Evolutionary conservation across 2,888 invertebrate genomes (phyloP), one percentile per base, ranked within the genome.

Genomic region (Calliopum simillimum): DNA sequence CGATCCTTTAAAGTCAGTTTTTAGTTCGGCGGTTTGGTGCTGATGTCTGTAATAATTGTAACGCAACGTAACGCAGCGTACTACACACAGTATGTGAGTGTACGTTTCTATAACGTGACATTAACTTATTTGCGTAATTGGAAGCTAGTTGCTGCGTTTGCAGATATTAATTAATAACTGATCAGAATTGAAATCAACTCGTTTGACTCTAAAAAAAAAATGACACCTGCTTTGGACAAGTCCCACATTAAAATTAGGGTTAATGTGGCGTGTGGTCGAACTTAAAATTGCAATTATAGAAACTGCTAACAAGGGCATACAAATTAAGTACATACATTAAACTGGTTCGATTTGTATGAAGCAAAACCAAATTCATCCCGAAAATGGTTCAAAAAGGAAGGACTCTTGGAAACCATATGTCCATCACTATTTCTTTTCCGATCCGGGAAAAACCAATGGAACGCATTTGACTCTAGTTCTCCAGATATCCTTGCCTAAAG

Each of bases 121-220:
- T 81, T 81, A 80, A 78, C 80, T 79, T 80, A 80, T 80, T 81
- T 79, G 77, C 76, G 74, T 75, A 79, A 81, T 76, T 77, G 79
- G 74, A 79, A 79, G 74, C 75, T 74, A 75, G 68, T 71, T 71
- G 73, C 64, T 73, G 76, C 77, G 76, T 82, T 80, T 79, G 75
- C 82, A 78, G 76, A 77, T 79, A 81, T 81, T 83, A 81, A 81
- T 83, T 82, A 79, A 75, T 76, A 78, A 73, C 68, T 62, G 68
- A 75, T 75, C 73, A 68, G 63, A 77, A 72, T 75, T 74, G 71
- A 66, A 70, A 69, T 68, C 47, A 49, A 73, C 71, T 46, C 72
- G 65, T 66, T 49, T 1, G 33, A 4, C 33, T 33, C 8, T 33
- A 33, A 33, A 8, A 3, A 8, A 33, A 33, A 8, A 3, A 8